These are phyloP conservation scores for Drosophila limbata DNA, from an alignment of 2,888 invertebrate genomes.

Conservation along the genomic window DNA sequence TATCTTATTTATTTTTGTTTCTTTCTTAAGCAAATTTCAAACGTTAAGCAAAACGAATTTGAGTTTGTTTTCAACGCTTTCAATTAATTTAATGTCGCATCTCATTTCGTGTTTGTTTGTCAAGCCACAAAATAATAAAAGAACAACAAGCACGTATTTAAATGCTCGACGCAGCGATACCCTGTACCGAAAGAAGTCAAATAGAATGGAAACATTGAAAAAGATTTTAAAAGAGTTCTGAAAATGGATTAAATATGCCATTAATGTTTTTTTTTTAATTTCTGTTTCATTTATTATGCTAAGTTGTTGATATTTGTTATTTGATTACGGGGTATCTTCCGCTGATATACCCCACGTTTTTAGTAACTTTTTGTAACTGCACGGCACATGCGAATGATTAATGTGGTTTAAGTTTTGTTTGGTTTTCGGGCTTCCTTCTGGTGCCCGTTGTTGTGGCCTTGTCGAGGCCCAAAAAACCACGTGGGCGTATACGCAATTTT, in stretches of 20 bases:
- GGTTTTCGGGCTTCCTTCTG: constrained; percentile 11
- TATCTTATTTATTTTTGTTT: background rate
- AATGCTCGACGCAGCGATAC: background rate
- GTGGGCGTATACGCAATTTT: constrained; percentile 63
- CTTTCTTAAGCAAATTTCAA: constrained; percentile 2
- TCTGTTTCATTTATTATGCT: too few species aligned
- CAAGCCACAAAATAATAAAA: constrained; percentile 44
- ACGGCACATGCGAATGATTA: constrained; percentile 70
- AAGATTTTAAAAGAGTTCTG: too few species aligned
- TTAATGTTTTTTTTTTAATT: too few species aligned
- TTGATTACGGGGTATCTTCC: constrained; percentile 13
- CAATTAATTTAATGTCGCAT: constrained; percentile 71
- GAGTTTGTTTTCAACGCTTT: constrained; percentile 69
- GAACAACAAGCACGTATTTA: background rate
- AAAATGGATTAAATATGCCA: too few species aligned
- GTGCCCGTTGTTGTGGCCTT: constrained; percentile 28
- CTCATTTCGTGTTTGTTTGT: constrained; percentile 42
- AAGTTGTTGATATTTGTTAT: too few species aligned
- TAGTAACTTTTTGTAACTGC: constrained; percentile 14
- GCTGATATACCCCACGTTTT: constrained; percentile 33
- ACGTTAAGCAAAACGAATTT: constrained; percentile 56
- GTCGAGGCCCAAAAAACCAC: constrained; percentile 16
- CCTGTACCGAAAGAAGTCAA: background rate
- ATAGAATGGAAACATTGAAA: too few species aligned
- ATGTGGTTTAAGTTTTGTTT: constrained; percentile 55